Conservation (phyloP, 2,888 invertebrate genomes). For the Siphonodentalium dalli region DNA sequence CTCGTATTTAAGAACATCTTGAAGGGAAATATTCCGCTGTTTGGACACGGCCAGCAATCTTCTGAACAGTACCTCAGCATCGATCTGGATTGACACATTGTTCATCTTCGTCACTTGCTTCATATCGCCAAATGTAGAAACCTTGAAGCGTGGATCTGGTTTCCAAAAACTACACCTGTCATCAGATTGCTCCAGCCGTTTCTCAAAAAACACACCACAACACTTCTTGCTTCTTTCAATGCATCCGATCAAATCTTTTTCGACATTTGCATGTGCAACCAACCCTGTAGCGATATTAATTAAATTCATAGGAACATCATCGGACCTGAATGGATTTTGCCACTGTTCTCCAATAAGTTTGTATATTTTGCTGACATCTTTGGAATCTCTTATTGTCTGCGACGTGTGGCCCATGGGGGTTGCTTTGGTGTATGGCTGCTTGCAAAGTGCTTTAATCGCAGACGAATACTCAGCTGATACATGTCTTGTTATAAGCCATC, state of each 20-base stretch:
- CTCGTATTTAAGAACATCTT: constrained; percentile 7
- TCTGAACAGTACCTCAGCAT: constrained; percentile 13
- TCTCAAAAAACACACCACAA: too few relatives aligned
- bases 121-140: constrained; percentile 9
- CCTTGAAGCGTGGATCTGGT: not conserved
- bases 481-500: constrained; percentile 8
- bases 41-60: constrained; percentile 15
- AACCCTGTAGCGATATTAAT: constrained; percentile 7
- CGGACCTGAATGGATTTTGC: too few relatives aligned
- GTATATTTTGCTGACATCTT: too few relatives aligned
- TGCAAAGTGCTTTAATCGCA: constrained; percentile 1
- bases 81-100: not conserved
- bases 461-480: not conserved
- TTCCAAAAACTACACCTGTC: not conserved
- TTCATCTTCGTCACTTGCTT: constrained; percentile 3
- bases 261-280: constrained; percentile 8
- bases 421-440: too few relatives aligned
- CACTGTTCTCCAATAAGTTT: too few relatives aligned
- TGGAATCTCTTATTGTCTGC: too few relatives aligned
- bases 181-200: too few relatives aligned
- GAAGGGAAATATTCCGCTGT: constrained; percentile 4
- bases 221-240: constrained; percentile 1
- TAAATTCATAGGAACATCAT: not conserved
- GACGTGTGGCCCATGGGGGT: too few relatives aligned
- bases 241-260: not conserved